Evolutionary conservation across 2,888 invertebrate species (phyloP), one percentile per base, ranked within the genome.

Genomic region (Andrena chrysosceles): DNA sequence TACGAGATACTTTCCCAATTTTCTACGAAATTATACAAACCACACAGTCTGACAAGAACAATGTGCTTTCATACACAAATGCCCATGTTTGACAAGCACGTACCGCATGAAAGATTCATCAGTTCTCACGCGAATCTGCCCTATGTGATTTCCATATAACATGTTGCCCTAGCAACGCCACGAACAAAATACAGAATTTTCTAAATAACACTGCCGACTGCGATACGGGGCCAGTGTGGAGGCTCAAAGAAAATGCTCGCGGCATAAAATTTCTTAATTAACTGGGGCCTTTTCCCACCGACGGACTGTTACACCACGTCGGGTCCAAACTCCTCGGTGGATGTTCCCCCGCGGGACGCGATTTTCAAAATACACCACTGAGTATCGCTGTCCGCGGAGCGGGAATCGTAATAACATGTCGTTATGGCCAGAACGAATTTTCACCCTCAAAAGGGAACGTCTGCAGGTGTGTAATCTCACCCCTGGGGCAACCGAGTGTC

Each of bases 391-490:
- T 79, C 67, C 59, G 63, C 68, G 62, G 62, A 62, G 70, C 68
- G 63, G 42, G 77, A 86, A 77, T 86, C 86, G 73, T 87, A 88
- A 87, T 87, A 88, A 87, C 84, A 74, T 71, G 84, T 88, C 81
- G 78, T 88, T 87, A 88, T 69, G 31, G 20, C n/a, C 31, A 62
- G 54, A 84, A 71, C 79, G 84, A 71, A 68, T 79, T 84, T 79
- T 64, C 84, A 75, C 81, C 75, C 86, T 87, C 87, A 88, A 88
- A 87, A 85, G 87, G 72, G 84, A 42, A 88, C 75, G 86, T 75
- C 77, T 60, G 78, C 86, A 79, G 77, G 84, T 77, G 78, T 77
- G 78, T 84, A 81, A 86, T 84, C 81, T 87, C 81, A 49, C 70
- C 81, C 84, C 71, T 35, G 42, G 76, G 77, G 79, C 76, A 59